phyloP scores from a whole-genome alignment of 2,113 vertebrate species.

The Hyperopisus bebe region DNA sequence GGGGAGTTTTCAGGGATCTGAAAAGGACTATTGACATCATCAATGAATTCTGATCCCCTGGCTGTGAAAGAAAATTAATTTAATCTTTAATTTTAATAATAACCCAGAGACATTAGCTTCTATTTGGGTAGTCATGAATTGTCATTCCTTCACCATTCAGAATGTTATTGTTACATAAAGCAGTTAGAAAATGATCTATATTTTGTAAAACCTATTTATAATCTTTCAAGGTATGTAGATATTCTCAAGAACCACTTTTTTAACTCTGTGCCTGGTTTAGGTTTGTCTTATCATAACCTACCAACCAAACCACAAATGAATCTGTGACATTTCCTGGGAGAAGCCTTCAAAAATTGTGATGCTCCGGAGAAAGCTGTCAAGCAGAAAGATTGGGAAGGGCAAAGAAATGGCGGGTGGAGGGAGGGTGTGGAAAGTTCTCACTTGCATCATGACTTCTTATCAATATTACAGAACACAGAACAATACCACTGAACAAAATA shows the following conservation, averaged over 20 bases:
- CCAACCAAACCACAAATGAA: neutral
- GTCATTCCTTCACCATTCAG: neutral
- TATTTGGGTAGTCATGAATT: neutral
- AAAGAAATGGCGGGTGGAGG: neutral
- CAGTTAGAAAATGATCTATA: neutral
- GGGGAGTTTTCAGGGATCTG: neutral
- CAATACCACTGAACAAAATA: neutral
- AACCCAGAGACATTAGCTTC: neutral
- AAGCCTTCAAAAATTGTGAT: neutral
- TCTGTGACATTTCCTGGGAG: neutral
- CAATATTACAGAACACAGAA: neutral
- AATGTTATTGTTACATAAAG: neutral
- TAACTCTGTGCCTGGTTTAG: neutral
- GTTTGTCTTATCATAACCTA: neutral
- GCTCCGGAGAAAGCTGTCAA: neutral
- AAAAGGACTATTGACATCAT: conserved; percentile 6
- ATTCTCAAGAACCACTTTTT: neutral
- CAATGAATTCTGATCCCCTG: conserved; percentile 5
- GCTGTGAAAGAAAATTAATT: neutral
- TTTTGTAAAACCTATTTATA: neutral
- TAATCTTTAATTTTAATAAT: no score
- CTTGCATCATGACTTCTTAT: neutral
- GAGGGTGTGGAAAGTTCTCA: neutral
- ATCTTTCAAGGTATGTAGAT: neutral
- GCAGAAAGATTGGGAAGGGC: neutral